Evolutionary conservation across 2,888 invertebrate species (phyloP), one percentile per base, ranked within the genome.

Genomic region (Platycnemis pennipes): DNA sequence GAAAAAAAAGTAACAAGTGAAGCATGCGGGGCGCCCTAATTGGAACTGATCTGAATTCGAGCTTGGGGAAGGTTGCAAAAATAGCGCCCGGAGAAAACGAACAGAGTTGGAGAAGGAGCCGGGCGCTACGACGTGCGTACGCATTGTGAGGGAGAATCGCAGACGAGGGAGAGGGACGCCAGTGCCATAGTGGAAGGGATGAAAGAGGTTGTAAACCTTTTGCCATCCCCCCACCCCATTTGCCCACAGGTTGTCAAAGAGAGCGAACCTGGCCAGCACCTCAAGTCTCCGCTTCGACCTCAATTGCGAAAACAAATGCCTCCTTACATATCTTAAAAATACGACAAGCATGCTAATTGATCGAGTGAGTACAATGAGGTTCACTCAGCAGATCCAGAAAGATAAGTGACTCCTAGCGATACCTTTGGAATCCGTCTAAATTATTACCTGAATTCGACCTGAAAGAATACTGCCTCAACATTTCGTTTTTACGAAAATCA

Each of bases 21-120:
- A 44, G 26, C 42, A 91, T 91, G 91, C 91, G 91, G 91, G 91
- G 63, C 63, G 91, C 69, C 91, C 91, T 91, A 91, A 91, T 91
- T 91, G 88, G 63, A 45, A n/a, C 45, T 63, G 91, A 91, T 63
- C 91, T 91, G 63, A 56, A 91, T 91, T 44, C 87, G 87, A 87
- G 56, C 91, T 56, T 77, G 44, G 63, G 63, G 42, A 87, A 91
- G 91, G 91, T 91, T 91, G 91, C 91, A 91, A 91, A 91, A 91
- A 87, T n/a, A 45, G 26, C 63, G 37, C 77, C 77, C 77, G 77
- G 77, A 77, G 77, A 13, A 77, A 26, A 63, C 5, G 63, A 16
- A 22, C 7, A 7, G 63, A 77, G 26, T 31, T 31, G 11, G 77
- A 7, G 5, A 37, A 77, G 77, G 37, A 37, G 37, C 31, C 13